These are phyloP conservation scores for Leptinotarsa juncta DNA, from an alignment of 2,888 invertebrate genomes.

Conservation along the genomic window DNA sequence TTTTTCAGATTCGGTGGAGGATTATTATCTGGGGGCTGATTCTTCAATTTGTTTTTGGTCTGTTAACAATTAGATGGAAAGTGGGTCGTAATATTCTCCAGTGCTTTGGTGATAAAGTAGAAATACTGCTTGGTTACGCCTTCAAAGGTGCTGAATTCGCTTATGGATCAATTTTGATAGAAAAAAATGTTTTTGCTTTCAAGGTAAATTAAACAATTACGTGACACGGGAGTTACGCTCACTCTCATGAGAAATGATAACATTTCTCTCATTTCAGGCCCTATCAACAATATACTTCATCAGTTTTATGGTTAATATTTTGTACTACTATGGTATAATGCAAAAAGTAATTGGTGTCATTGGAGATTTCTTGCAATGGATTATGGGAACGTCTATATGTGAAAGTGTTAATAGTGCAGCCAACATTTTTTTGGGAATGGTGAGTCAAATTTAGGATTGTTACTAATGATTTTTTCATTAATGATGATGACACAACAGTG, in stretches of 20 bases:
- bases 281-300: conserved; percentile 95
- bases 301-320: conserved; percentile 87
- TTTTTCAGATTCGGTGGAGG: conserved; percentile 77
- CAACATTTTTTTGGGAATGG: conserved; percentile 95
- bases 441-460: conserved; percentile 60
- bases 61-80: conserved; percentile 87
- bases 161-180: conserved; percentile 78
- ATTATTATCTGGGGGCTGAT: conserved; percentile 83
- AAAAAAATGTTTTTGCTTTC: conserved; percentile 83
- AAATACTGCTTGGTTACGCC: conserved; percentile 83
- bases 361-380: conserved; percentile 79
- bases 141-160: conserved; percentile 86
- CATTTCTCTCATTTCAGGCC: conserved; percentile 68
- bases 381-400: conserved; percentile 90
- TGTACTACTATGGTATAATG: conserved; percentile 90
- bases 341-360: conserved; percentile 86
- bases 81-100: conserved; percentile 78
- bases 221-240: not conserved
- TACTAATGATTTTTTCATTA: no score
- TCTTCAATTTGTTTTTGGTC: conserved; percentile 86
- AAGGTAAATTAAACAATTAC: conserved; percentile 70
- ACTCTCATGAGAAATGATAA: no score
- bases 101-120: conserved; percentile 74
- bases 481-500: no score
- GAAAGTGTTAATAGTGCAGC: conserved; percentile 94